phyloP scores from a whole-genome alignment of 2,797 vertebrate species.

The Myoxocephalus aenaeus region DNA sequence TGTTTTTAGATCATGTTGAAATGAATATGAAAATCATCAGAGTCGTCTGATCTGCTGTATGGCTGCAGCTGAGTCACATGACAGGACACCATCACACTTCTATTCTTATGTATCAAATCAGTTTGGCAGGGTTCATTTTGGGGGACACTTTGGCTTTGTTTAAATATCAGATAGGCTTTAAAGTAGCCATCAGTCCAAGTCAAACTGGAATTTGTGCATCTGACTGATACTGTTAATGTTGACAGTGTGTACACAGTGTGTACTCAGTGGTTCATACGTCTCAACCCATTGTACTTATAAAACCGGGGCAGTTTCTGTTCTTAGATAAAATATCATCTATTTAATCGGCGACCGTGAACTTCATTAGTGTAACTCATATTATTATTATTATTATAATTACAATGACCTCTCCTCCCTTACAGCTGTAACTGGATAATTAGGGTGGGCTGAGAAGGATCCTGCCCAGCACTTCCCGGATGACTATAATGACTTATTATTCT shows the following conservation, averaged over 20 bases:
- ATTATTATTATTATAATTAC: neutral
- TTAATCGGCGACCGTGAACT: neutral
- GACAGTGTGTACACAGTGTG: neutral
- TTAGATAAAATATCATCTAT: neutral
- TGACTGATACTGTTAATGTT: neutral
- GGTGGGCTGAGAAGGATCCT: slow-evolving; percentile 10
- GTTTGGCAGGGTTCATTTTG: neutral
- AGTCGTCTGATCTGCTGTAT: too few relatives aligned
- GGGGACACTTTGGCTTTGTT: neutral
- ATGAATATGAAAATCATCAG: slow-evolving; percentile 1
- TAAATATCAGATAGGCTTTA: neutral
- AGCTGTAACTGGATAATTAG: slow-evolving; percentile 20
- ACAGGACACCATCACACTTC: neutral
- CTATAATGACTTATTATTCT: slow-evolving; percentile 27
- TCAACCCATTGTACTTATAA: neutral
- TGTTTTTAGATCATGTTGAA: neutral
- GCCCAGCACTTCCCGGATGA: slow-evolving; percentile 46
- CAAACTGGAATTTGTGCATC: neutral
- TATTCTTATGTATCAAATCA: neutral
- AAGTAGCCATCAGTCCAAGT: neutral
- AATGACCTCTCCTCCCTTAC: slow-evolving; percentile 7
- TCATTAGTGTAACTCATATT: neutral
- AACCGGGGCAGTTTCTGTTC: neutral
- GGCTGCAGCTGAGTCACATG: neutral
- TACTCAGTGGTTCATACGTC: neutral